These are phyloP conservation scores for Turdus rufiventris DNA, from an alignment of 2,113 vertebrate species.

Conservation along the genomic window DNA sequence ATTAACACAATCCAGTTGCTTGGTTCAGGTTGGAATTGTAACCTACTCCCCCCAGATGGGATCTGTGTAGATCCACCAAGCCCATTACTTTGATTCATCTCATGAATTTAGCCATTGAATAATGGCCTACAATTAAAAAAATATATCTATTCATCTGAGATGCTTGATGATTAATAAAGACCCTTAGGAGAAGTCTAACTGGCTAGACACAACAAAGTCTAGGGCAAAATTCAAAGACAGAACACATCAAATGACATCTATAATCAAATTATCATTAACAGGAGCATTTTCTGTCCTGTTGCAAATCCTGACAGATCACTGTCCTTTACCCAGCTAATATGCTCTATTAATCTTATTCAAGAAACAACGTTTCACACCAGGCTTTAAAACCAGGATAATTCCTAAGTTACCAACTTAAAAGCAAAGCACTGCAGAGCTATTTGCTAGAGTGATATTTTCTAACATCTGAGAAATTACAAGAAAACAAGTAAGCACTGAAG, in stretches of 20 bases:
- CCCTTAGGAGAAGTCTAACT: slow-evolving; percentile 16
- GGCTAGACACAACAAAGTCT: background rate
- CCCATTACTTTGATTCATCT: background rate
- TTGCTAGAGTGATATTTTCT: background rate
- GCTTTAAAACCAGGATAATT: background rate
- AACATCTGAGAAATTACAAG: background rate
- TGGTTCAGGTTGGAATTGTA: background rate
- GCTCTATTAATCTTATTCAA: slow-evolving; percentile 4
- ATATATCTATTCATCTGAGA: background rate
- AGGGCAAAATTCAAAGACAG: background rate
- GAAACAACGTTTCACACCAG: background rate
- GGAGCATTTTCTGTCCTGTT: background rate
- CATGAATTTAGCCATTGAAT: background rate
- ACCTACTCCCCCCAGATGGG: background rate
- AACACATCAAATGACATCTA: background rate
- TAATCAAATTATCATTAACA: slow-evolving; percentile 34
- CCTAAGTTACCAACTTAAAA: background rate
- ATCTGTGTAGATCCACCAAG: background rate
- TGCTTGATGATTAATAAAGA: background rate
- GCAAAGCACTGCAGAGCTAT: background rate
- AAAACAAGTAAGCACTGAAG: background rate
- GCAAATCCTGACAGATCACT: background rate
- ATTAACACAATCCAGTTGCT: background rate
- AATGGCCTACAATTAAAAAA: background rate
- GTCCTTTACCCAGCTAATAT: background rate